Conservation (phyloP, 2,888 invertebrate genomes). For the Minunthozetes semirufus region DNA sequence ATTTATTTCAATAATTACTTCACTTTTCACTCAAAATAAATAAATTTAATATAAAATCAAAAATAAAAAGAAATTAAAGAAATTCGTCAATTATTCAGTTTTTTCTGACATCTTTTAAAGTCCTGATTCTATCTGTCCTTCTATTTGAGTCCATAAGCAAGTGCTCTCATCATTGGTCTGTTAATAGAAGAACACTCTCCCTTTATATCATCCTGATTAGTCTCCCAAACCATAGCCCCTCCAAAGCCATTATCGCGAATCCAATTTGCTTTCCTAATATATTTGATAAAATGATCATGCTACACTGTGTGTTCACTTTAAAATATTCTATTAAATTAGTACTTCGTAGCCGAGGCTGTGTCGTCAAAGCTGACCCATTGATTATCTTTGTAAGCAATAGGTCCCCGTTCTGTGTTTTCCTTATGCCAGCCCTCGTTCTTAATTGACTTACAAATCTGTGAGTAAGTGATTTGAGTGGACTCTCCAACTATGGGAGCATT, state of each 20-base stretch:
- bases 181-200: not conserved
- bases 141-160: slow-evolving; percentile 1
- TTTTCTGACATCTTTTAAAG: too few species aligned
- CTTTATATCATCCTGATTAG: not conserved
- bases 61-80: too few species aligned
- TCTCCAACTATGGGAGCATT: not conserved
- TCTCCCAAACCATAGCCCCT: slow-evolving; percentile 29
- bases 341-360: not conserved
- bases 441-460: not conserved
- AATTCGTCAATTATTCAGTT: too few species aligned
- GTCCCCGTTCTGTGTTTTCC: not conserved
- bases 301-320: too few species aligned
- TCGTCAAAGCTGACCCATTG: slow-evolving; percentile 26
- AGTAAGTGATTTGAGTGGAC: not conserved
- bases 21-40: too few species aligned
- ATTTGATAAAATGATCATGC: too few species aligned
- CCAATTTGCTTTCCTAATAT: slow-evolving; percentile 16
- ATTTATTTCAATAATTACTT: too few species aligned
- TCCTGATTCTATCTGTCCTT: too few species aligned
- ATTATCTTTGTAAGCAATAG: not conserved
- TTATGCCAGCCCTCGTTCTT: slow-evolving; percentile 18
- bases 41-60: too few species aligned
- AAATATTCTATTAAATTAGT: not conserved
- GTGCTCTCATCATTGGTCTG: slow-evolving; percentile 5
- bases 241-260: slow-evolving; percentile 17